Evolutionary conservation across 1,140 invertebrate genomes (phyloP).

Genomic region (Atta texana): DNA sequence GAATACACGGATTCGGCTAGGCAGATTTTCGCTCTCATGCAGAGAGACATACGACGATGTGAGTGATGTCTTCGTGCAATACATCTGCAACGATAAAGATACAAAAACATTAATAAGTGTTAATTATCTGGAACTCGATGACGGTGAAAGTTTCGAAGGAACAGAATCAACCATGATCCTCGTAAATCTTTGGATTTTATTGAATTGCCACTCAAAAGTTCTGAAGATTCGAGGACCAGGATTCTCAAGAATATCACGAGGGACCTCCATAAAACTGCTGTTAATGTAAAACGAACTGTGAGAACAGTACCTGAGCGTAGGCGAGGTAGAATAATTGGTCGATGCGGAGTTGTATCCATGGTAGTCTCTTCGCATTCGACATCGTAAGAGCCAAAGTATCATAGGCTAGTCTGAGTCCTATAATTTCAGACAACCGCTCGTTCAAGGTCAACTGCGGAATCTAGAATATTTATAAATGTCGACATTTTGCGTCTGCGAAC

Average conservation of each 20-base stretch:
- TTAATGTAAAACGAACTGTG: conserved; percentile 67
- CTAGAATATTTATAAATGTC: conserved; percentile 62
- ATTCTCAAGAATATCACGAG: neutral
- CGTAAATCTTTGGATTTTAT: neutral
- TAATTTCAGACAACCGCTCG: conserved; percentile 75
- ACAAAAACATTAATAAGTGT: neutral
- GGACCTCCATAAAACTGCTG: conserved; percentile 7
- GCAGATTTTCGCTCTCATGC: conserved; percentile 72
- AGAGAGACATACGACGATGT: conserved; percentile 72
- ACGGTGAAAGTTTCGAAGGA: neutral
- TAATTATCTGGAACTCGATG: neutral
- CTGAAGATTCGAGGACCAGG: neutral
- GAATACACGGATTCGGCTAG: conserved; percentile 73
- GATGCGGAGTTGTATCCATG: conserved; percentile 73
- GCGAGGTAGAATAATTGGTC: conserved; percentile 77
- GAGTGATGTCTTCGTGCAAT: conserved; percentile 77
- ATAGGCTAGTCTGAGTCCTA: conserved; percentile 76
- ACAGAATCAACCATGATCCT: neutral
- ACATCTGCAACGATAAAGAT: conserved; percentile 69
- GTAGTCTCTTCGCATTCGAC: conserved; percentile 62
- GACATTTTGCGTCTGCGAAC: conserved; percentile 29
- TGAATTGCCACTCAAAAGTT: neutral
- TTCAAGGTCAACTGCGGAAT: conserved; percentile 74
- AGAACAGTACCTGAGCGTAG: conserved; percentile 79
- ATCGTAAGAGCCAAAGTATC: conserved; percentile 75